Evolutionary conservation across 2,113 vertebrate species (phyloP).

Genomic region (Alethe castanea): DNA sequence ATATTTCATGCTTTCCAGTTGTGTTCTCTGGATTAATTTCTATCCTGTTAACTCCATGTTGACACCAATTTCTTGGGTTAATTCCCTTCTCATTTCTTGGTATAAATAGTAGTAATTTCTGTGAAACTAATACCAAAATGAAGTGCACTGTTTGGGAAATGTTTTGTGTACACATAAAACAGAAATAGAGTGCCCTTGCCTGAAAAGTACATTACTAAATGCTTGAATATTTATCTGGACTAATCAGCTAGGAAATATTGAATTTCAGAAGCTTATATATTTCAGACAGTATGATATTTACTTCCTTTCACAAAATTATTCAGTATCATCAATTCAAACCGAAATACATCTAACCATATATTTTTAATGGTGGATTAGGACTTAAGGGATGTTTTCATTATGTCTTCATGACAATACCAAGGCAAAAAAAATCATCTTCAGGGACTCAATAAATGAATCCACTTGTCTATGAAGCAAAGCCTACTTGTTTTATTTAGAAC

Average conservation of each 20-base stretch:
- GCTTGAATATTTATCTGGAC: not conserved
- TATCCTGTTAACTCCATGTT: not conserved
- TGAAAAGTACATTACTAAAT: not conserved
- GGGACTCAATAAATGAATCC: conserved; percentile 34
- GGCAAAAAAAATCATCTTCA: not conserved
- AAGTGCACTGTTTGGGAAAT: not conserved
- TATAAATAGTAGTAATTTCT: not conserved
- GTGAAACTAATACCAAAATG: not conserved
- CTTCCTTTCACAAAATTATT: not conserved
- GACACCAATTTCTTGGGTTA: not conserved
- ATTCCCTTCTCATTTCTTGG: not conserved
- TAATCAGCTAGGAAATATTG: not conserved
- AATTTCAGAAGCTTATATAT: not conserved
- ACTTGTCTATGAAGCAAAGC: conserved; percentile 62
- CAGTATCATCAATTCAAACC: not conserved
- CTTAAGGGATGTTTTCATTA: conserved; percentile 18
- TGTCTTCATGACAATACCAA: conserved; percentile 7
- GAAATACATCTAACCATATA: not conserved
- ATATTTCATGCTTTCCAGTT: not conserved
- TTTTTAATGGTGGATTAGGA: conserved; percentile 42
- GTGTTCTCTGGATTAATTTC: not conserved
- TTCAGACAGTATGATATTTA: not conserved
- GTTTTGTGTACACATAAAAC: not conserved
- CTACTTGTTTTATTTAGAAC: conserved; percentile 55
- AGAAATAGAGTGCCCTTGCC: not conserved